phyloP scores from a whole-genome alignment of 1,140 invertebrate genomes.

The Heterodera carotae region DNA sequence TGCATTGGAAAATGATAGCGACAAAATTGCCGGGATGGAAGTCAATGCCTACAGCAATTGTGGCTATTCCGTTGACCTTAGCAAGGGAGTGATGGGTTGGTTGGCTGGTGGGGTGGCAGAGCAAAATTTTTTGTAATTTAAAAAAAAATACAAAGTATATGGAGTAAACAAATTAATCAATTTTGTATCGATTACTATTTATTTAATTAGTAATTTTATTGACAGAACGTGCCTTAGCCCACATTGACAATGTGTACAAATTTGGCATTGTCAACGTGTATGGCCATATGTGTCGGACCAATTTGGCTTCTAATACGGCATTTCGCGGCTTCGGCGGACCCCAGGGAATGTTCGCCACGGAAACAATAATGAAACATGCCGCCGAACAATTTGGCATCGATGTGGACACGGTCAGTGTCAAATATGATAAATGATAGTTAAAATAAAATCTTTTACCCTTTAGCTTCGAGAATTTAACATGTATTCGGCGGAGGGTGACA shows the following conservation, averaged over 20 bases:
- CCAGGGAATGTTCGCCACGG: conserved; percentile 82
- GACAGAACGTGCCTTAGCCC: conserved; percentile 55
- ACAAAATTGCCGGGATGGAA: conserved; percentile 50
- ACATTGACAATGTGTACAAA: conserved; percentile 63
- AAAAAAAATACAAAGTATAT: too few species aligned
- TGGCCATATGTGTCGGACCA: conserved; percentile 61
- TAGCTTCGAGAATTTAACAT: conserved; percentile 77
- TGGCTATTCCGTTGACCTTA: conserved; percentile 58
- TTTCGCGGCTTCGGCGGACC: conserved; percentile 80
- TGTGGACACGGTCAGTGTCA: conserved; percentile 67
- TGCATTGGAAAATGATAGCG: conserved; percentile 47
- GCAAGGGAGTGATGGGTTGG: conserved; percentile 58
- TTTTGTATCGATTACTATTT: too few species aligned
- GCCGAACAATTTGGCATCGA: conserved; percentile 75
- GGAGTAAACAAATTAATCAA: too few species aligned
- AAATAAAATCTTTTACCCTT: too few species aligned
- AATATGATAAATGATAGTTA: too few species aligned
- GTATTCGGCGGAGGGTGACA: conserved; percentile 76
- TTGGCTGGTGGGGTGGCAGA: too few species aligned
- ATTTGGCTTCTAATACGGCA: conserved; percentile 76
- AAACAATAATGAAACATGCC: conserved; percentile 77
- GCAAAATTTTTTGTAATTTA: too few species aligned
- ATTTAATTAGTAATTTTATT: not conserved
- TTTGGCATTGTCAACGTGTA: conserved; percentile 54
- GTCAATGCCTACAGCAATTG: conserved; percentile 49